Evolutionary conservation across 2,113 vertebrate species (phyloP), one percentile per base, ranked within the genome.

Genomic region (Uria lomvia): DNA sequence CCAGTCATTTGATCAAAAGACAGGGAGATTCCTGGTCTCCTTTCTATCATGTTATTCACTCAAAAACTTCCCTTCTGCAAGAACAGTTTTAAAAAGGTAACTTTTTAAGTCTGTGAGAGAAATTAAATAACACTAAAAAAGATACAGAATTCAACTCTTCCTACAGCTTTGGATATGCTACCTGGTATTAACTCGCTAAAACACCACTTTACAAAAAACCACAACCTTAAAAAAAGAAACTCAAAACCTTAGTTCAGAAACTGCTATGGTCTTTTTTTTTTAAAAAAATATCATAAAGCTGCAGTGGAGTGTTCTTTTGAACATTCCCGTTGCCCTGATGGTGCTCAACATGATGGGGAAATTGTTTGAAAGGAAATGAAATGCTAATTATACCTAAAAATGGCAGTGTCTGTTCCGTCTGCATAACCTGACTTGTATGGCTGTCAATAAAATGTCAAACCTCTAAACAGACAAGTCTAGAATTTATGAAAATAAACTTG

Each of bases 381-480:
- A 94, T 96, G 89, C 15, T 94, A 93, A 96, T 96, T 94, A 53
- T 36, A 59, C 91, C 84, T 96, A 95, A 96, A 96, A 95, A 86
- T 66, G 85, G 74, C 89, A 91, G 47, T 2, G 1, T 74, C 84
- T 80, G 32, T 86, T 95, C 81, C 58, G 79, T 85, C 70, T 90
- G 73, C 84, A 93, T 73, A 97, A 94, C 77, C 84, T 79, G 42
- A 30, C 84, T 65, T 62, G 49, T 67, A 62, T 52, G 74, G 59
- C 84, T 96, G 92, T 97, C 87, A 90, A 58, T 94, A 90, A 83
- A 83, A 88, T 32, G 66, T 95, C 92, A 94, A 62, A 73, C 40
- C 32, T 67, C 86, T 66, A 66, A 79, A 76, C 58, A 94, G 87
- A 34, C 74, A 83, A 77, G 63, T 49, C 47, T 59, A 32, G 34